Percentiles rank a stretch among this genome's conserved stretches.
These are phyloP conservation scores for Colistium nudipinnis DNA, from an alignment of 2,113 vertebrate species.

Conservation along the genomic window DNA sequence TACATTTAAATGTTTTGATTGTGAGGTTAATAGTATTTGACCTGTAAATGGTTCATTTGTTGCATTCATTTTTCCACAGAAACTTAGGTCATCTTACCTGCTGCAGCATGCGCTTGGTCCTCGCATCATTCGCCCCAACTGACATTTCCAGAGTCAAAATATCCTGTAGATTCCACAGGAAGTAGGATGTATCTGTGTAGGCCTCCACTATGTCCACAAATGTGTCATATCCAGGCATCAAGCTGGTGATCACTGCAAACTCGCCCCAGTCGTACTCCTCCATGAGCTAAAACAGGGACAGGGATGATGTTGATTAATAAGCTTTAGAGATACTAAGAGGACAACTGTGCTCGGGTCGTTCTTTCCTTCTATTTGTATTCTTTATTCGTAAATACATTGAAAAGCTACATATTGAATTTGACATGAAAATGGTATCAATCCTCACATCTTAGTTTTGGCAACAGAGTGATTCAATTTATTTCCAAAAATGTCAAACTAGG, in stretches of 20 bases:
- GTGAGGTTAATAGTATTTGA: neutral
- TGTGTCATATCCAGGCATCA: conserved; percentile 91
- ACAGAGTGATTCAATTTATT: no score
- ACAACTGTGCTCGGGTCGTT: no score
- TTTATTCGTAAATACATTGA: no score
- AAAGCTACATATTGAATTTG: no score
- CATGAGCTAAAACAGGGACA: conserved; percentile 90
- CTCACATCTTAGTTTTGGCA: no score
- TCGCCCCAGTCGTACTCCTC: conserved; percentile 97
- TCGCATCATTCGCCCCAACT: conserved; percentile 83
- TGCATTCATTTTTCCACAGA: no score
- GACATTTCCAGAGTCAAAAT: conserved; percentile 93
- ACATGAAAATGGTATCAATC: no score
- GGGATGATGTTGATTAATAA: neutral
- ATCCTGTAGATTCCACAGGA: conserved; percentile 93
- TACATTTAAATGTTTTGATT: no score
- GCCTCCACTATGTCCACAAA: conserved; percentile 91
- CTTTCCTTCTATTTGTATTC: no score
- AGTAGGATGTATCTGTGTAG: conserved; percentile 92
- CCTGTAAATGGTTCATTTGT: neutral
- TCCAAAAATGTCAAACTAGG: no score
- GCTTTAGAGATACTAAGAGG: neutral
- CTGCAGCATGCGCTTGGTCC: conserved; percentile 87
- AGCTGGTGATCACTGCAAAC: conserved; percentile 94
- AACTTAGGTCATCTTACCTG: conserved; percentile 85